Evolutionary conservation across 2,113 vertebrate species (phyloP).

Genomic region (Zootoca vivipara): DNA sequence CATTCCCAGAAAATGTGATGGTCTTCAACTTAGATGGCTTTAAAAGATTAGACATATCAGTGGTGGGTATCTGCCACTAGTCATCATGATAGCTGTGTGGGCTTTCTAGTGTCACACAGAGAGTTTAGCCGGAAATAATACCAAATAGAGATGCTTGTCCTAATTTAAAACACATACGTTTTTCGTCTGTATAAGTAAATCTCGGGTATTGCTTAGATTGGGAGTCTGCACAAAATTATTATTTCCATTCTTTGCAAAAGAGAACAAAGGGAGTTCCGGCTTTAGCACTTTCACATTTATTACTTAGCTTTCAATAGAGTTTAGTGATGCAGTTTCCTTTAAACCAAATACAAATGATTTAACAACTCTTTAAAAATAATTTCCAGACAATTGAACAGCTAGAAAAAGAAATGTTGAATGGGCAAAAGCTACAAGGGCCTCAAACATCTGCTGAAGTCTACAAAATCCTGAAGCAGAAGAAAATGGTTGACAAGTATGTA

Average conservation of each 20-base stretch:
- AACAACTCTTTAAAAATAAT: constrained; percentile 7
- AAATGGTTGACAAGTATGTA: constrained; percentile 72
- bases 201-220: not conserved
- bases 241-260: not conserved
- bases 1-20: not conserved
- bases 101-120: not conserved
- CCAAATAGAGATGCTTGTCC: not conserved
- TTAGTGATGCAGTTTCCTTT: not conserved
- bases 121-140: not conserved
- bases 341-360: not conserved
- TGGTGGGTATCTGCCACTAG: not conserved
- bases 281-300: not conserved
- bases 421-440: constrained; percentile 92
- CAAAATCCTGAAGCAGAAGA: constrained; percentile 73
- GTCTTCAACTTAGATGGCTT: not conserved
- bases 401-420: constrained; percentile 88
- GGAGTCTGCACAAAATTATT: not conserved
- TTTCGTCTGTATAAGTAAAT: not conserved
- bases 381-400: constrained; percentile 83
- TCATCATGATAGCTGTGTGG: not conserved
- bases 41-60: not conserved
- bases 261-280: not conserved
- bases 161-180: not conserved
- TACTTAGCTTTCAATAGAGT: not conserved
- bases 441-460: constrained; percentile 77